phyloP scores from a whole-genome alignment of 1,140 invertebrate species.

The Xylocopa sonorina region DNA sequence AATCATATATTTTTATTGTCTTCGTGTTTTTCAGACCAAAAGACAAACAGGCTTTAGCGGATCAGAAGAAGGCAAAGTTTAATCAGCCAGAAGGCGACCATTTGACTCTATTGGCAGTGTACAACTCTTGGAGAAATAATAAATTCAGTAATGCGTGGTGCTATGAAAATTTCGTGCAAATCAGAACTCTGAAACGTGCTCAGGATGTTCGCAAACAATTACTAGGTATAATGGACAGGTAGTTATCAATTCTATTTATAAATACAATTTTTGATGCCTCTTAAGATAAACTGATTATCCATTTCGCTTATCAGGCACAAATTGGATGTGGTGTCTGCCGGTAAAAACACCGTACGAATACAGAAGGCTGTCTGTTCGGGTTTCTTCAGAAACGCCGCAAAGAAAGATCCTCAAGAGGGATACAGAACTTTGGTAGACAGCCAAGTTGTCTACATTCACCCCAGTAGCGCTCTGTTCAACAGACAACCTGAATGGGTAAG shows the following conservation, averaged over 20 bases:
- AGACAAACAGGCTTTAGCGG: slow-evolving; percentile 98
- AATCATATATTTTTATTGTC: slow-evolving; percentile 8
- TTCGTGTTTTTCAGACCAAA: slow-evolving; percentile 85
- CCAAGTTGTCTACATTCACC: slow-evolving; percentile 99
- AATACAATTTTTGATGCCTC: slow-evolving; percentile 1
- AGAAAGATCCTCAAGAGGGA: slow-evolving; percentile 99
- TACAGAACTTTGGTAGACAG: slow-evolving; percentile 98
- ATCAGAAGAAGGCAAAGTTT: slow-evolving; percentile 99
- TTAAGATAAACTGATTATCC: slow-evolving; percentile 27
- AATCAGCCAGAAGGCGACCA: slow-evolving; percentile 99
- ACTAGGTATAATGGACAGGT: slow-evolving; percentile 98
- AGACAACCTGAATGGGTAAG: slow-evolving; percentile 97
- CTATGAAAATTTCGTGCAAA: slow-evolving; percentile 99
- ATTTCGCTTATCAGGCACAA: slow-evolving; percentile 89
- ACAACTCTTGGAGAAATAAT: slow-evolving; percentile 99
- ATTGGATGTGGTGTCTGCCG: slow-evolving; percentile 97
- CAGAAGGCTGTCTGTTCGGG: slow-evolving; percentile 99
- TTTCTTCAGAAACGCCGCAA: slow-evolving; percentile 99
- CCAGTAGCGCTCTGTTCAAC: slow-evolving; percentile 98
- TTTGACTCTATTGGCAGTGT: slow-evolving; percentile 97
- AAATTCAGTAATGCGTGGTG: slow-evolving; percentile 99
- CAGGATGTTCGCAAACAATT: slow-evolving; percentile 99
- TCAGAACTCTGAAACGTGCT: slow-evolving; percentile 96
- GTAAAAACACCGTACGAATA: slow-evolving; percentile 96
- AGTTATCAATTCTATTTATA: slow-evolving; percentile 43